Base-by-base conservation (phyloP, 2,888 invertebrate genomes). In the Drosophila aldrichi region DNA sequence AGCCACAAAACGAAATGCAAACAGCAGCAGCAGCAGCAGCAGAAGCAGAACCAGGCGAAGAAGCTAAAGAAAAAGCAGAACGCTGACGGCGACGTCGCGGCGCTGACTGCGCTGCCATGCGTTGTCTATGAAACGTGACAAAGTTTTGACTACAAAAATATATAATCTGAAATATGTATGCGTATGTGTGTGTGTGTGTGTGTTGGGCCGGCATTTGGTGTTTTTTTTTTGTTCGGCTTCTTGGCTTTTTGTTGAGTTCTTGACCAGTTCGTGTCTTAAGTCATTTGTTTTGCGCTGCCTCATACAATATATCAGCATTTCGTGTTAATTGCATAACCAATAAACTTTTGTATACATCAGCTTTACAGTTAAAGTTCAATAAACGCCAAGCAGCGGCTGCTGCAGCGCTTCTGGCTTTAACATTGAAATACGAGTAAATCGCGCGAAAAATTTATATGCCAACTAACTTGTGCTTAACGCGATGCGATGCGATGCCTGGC, bases 1-100 rank as follows among this genome's bases (percentile, higher is more conserved):
- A 90, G 78, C 80, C 69, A 81, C 79, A 85, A 83, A 84, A 81
- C 81, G 70, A 89, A 89, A 84, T 89, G 85, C 89, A 89, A 89
- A 88, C 88, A 87, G 54, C 54, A 25, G n/a, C 29, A 29, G n/a
- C 25, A 10, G 48, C 48, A 29, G n/a, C 49, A 55, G n/a, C n/a
- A n/a, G n/a, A n/a, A n/a, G n/a, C n/a, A 68, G 54, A 74, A 57
- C 44, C 46, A 58, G 43, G 12, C 67, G 14, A 25, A 57, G 48
- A 67, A 59, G 48, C 54, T 52, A 67, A 79, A 76, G 73, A 77
- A 81, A 72, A 66, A 72, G 74, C 75, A 36, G 40, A 55, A 22
- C 20, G 20, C 2, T 2, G 20, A 20, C 49, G 34, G 5, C 34
- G 34, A 12, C 36, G 52, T n/a, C 41, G n/a, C 41, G n/a, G 36